Conservation (phyloP, 1,140 invertebrate species). For the Lithobius niger region DNA sequence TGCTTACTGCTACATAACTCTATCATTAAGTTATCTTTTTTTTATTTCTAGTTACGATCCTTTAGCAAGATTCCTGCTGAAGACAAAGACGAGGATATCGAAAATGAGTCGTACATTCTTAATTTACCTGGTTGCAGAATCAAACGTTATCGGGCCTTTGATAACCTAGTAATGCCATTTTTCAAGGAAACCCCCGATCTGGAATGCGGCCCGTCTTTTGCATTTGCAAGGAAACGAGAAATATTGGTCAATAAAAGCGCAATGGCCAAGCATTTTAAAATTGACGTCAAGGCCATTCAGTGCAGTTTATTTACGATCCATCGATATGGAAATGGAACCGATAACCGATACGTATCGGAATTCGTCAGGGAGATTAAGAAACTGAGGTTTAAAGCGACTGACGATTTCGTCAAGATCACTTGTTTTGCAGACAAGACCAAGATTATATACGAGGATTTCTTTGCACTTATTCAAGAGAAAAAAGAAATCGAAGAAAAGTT, state of each 20-base stretch:
- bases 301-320: not conserved
- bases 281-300: not conserved
- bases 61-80: no score
- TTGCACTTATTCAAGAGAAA: not conserved
- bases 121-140: not conserved
- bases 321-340: not conserved
- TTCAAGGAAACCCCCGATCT: constrained; percentile 9
- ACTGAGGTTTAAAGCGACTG: not conserved
- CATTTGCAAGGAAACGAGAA: not conserved
- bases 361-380: not conserved
- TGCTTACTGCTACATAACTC: no score
- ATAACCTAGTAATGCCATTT: not conserved
- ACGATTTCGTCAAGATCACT: not conserved
- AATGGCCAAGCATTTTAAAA: not conserved
- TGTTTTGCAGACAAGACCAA: not conserved
- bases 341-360: not conserved
- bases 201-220: not conserved
- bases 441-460: not conserved
- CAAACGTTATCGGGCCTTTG: not conserved
- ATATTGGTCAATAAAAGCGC: not conserved
- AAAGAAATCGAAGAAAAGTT: not conserved
- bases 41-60: no score
- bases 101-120: no score
- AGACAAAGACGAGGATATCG: no score
- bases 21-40: no score